A percentile compares a stretch with the other conserved stretches of the same genome.
These are phyloP conservation scores for Himalopsyche japonica DNA, from an alignment of 2,888 invertebrate genomes.

Conservation along the genomic window DNA sequence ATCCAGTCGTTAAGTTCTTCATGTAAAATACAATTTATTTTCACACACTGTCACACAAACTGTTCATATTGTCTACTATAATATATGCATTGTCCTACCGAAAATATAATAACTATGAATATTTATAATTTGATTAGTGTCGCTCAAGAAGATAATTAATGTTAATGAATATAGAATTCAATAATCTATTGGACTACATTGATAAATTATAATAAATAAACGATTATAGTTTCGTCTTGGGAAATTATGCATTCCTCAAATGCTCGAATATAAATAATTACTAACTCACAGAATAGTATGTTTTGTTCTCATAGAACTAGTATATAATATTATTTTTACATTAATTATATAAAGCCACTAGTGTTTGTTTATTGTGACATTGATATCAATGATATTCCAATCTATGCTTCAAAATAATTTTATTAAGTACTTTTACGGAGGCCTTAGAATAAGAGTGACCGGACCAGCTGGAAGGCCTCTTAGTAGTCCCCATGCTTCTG, in stretches of 20 bases:
- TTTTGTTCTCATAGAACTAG: background rate
- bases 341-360: background rate
- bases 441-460: slow-evolving; percentile 63
- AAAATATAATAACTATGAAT: background rate
- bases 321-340: background rate
- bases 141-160: background rate
- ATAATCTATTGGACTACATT: background rate
- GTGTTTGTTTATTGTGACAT: background rate
- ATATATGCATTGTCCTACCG: too few species aligned
- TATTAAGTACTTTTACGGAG: slow-evolving; percentile 47
- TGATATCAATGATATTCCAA: background rate
- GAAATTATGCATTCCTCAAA: background rate
- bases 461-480: slow-evolving; percentile 87
- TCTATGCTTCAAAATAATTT: background rate
- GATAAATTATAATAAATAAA: background rate
- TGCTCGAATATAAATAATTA: background rate
- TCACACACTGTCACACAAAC: background rate
- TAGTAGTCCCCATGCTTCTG: slow-evolving; percentile 92
- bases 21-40: background rate
- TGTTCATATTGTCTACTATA: background rate
- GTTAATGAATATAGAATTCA: background rate
- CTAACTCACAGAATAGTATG: background rate
- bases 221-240: background rate
- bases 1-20: background rate
- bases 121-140: background rate